phyloP scores from a whole-genome alignment of 2,113 vertebrate genomes.

The Atrichornis clamosus region DNA sequence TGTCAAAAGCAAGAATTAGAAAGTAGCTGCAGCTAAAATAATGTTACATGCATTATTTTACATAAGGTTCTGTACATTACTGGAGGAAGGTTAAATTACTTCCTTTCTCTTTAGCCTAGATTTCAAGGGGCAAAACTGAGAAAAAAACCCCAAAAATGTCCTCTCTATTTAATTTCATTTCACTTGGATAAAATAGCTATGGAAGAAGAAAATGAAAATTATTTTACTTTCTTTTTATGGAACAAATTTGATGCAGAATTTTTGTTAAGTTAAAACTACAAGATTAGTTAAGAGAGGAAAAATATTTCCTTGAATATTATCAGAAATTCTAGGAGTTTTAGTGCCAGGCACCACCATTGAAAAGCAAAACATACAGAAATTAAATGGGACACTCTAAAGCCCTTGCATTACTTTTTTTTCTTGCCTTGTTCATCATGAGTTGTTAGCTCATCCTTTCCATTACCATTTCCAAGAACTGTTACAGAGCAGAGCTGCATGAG shows the following conservation, averaged over 20 bases:
- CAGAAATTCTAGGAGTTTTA: background rate
- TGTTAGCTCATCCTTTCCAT: background rate
- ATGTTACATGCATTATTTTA: background rate
- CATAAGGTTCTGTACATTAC: background rate
- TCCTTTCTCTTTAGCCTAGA: background rate
- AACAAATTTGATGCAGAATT: background rate
- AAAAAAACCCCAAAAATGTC: background rate
- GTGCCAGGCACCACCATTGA: background rate
- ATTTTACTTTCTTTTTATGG: background rate
- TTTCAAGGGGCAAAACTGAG: background rate
- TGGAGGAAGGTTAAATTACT: background rate
- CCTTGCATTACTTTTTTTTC: background rate
- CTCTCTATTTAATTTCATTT: background rate
- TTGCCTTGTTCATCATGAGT: background rate
- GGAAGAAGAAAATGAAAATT: background rate
- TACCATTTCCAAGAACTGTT: background rate
- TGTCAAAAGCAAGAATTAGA: background rate
- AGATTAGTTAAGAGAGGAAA: background rate
- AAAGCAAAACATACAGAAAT: background rate
- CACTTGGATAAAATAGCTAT: background rate
- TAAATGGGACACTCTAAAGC: background rate
- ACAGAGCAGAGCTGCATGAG: background rate
- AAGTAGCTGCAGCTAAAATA: background rate
- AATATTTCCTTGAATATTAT: background rate
- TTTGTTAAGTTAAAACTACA: background rate